phyloP scores from a whole-genome alignment of 2,113 vertebrate genomes.

The Columba janthina region DNA sequence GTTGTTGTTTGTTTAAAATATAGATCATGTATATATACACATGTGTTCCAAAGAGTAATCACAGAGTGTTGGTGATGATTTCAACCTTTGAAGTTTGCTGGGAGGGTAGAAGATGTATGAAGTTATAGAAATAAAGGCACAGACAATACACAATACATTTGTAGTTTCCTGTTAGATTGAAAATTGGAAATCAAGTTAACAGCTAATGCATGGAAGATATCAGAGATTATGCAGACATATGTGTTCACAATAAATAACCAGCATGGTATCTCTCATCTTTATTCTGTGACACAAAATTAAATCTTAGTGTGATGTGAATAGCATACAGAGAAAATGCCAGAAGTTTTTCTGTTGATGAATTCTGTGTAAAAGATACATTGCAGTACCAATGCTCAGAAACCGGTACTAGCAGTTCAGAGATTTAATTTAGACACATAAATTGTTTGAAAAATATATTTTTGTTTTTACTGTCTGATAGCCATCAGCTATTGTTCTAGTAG shows the following conservation, averaged over 20 bases:
- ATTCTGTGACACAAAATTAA: neutral
- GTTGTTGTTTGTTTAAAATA: neutral
- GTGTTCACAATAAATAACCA: neutral
- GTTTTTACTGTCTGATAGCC: neutral
- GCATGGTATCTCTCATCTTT: neutral
- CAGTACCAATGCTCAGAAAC: neutral
- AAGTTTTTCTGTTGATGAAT: neutral
- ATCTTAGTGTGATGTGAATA: neutral
- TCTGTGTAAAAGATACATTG: neutral
- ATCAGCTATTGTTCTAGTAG: neutral
- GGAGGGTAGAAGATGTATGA: neutral
- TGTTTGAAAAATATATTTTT: neutral
- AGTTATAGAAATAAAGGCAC: neutral
- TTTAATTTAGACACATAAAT: neutral
- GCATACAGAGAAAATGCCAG: accelerated
- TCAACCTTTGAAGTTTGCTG: neutral
- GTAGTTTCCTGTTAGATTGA: neutral
- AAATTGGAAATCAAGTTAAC: neutral
- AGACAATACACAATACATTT: neutral
- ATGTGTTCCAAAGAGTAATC: neutral
- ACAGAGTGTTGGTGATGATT: neutral
- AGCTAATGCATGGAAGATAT: neutral
- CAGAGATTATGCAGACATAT: neutral
- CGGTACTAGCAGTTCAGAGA: neutral
- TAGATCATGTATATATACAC: too few relatives aligned